Evolutionary conservation across 2,113 vertebrate genomes (phyloP).

Genomic region (Paratilapia polleni): DNA sequence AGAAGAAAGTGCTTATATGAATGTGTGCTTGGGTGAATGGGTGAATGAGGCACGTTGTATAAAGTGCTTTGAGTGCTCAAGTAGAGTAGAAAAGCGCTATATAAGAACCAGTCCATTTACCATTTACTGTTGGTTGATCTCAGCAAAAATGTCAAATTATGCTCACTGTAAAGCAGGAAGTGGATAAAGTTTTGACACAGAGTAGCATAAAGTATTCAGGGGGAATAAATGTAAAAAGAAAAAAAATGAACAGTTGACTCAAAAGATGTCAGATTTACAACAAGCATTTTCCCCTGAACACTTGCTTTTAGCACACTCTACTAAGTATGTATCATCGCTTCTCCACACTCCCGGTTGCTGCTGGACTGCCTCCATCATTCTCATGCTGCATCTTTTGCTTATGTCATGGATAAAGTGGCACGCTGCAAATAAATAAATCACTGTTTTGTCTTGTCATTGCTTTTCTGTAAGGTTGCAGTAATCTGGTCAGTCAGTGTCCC

Average conservation of each 20-base stretch:
- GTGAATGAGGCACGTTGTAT: too few species aligned
- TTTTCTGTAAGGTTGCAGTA: slow-evolving; percentile 26
- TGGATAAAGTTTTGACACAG: neutral
- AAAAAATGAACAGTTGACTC: neutral
- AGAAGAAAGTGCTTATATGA: too few species aligned
- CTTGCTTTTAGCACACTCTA: slow-evolving; percentile 27
- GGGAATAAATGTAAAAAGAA: neutral
- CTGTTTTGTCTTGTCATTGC: slow-evolving; percentile 23
- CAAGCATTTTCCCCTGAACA: slow-evolving; percentile 21
- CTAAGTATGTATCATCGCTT: slow-evolving; percentile 27
- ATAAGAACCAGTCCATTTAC: too few species aligned
- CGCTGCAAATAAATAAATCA: slow-evolving; percentile 49
- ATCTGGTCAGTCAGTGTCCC: slow-evolving; percentile 26
- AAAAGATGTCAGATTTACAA: slow-evolving; percentile 10
- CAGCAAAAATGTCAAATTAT: slow-evolving; percentile 7
- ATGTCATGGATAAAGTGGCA: slow-evolving; percentile 30
- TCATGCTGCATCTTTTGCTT: slow-evolving; percentile 36
- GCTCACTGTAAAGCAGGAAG: neutral
- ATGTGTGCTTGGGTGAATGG: too few species aligned
- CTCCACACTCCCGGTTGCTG: slow-evolving; percentile 18
- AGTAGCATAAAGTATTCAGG: slow-evolving; percentile 2
- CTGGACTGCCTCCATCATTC: slow-evolving; percentile 32
- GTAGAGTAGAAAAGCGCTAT: too few species aligned
- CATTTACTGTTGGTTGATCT: neutral
- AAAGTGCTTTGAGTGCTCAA: too few species aligned